Conservation (phyloP, 2,797 vertebrate genomes). For the Pangasius djambal region DNA sequence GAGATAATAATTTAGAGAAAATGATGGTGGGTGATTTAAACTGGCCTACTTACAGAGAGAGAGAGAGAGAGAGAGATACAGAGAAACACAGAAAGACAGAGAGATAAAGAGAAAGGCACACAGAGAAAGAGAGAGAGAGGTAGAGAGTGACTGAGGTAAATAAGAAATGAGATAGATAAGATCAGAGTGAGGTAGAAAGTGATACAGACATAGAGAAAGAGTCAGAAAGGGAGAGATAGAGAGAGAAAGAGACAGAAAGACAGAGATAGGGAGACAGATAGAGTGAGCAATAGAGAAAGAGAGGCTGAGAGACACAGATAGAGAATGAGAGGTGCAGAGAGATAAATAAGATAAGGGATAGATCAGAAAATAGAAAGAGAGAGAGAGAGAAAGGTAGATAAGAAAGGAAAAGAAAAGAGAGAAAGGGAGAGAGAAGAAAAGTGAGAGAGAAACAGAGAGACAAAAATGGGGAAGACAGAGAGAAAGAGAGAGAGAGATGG, state of each 20-base stretch:
- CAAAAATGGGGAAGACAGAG: neutral
- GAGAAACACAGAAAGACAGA: neutral
- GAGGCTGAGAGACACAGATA: neutral
- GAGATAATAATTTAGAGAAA: neutral
- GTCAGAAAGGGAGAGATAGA: neutral
- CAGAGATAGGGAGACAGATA: neutral
- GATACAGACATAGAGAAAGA: neutral
- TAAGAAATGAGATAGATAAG: neutral
- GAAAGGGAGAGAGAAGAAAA: neutral
- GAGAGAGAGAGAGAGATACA: neutral
- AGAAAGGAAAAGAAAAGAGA: neutral
- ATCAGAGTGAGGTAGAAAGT: neutral
- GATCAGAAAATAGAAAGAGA: neutral
- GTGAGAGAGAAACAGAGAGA: neutral
- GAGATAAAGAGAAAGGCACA: neutral
- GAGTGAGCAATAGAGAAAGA: neutral
- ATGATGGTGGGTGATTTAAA: neutral
- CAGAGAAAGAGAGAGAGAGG: neutral
- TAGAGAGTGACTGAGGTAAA: neutral
- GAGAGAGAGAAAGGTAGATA: neutral
- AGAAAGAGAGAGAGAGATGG: neutral
- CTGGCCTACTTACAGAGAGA: conserved; percentile 40
- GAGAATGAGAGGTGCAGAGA: neutral
- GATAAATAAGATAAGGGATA: neutral
- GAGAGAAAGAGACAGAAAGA: neutral